A percentile compares a stretch with the other conserved stretches of the same genome.
phyloP scores from a whole-genome alignment of 1,140 invertebrate genomes.

The Drosophila malerkotliana region DNA sequence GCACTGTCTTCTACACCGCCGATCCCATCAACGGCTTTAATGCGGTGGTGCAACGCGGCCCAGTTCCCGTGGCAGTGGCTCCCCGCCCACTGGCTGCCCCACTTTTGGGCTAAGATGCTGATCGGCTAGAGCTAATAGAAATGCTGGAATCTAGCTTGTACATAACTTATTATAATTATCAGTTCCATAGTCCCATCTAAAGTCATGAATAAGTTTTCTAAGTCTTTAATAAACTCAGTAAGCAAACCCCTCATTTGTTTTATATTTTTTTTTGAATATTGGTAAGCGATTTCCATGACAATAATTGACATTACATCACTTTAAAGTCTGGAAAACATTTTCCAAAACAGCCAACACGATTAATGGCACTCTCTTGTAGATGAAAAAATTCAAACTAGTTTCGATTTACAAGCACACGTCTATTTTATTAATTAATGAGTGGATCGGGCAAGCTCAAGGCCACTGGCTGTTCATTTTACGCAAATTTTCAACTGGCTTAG shows the following conservation, averaged over 20 bases:
- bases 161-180: constrained; percentile 64
- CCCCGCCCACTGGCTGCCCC: constrained; percentile 60
- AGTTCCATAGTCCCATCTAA: constrained; percentile 33
- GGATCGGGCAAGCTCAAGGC: constrained; percentile 36
- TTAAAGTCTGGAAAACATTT: neutral
- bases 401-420: constrained; percentile 16
- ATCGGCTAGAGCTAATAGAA: neutral
- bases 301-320: neutral
- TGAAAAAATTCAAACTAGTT: constrained; percentile 9
- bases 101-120: constrained; percentile 42
- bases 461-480: neutral
- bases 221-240: constrained; percentile 59
- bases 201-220: constrained; percentile 51
- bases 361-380: neutral
- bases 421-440: constrained; percentile 31
- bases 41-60: constrained; percentile 85
- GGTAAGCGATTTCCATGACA: neutral
- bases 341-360: neutral
- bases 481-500: constrained; percentile 7
- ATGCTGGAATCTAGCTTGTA: constrained; percentile 52
- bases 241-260: constrained; percentile 39
- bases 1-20: constrained; percentile 86
- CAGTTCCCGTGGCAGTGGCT: constrained; percentile 49
- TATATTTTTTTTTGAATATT: neutral
- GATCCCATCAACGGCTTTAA: constrained; percentile 87